Percentiles rank a stretch among this genome's conserved stretches.
These are phyloP conservation scores for Dilophus febrilis DNA, from an alignment of 2,888 invertebrate species.

Conservation along the genomic window DNA sequence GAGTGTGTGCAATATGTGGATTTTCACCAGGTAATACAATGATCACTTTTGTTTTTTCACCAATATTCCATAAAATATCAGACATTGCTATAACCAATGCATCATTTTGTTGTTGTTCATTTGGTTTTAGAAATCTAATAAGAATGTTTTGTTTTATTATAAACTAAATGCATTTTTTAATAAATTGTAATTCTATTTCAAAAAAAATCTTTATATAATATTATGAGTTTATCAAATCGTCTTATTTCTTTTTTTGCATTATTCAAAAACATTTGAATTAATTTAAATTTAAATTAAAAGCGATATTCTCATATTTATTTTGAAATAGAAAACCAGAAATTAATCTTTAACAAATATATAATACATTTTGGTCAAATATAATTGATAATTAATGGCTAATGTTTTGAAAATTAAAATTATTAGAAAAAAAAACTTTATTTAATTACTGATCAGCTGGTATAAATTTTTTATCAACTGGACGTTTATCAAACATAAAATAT, in stretches of 20 bases:
- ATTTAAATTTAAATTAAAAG: slow-evolving; percentile 1
- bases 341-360: too few relatives aligned
- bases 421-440: slow-evolving; percentile 15
- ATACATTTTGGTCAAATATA: too few relatives aligned
- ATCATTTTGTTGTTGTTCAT: slow-evolving; percentile 48
- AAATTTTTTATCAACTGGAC: slow-evolving; percentile 11
- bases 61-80: slow-evolving; percentile 55
- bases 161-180: too few relatives aligned
- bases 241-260: too few relatives aligned
- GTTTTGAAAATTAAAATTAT: slow-evolving; percentile 7
- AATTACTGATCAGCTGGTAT: slow-evolving; percentile 38
- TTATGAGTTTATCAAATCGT: too few relatives aligned
- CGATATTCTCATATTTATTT: too few relatives aligned
- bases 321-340: too few relatives aligned
- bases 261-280: too few relatives aligned
- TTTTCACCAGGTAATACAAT: slow-evolving; percentile 45
- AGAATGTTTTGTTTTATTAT: too few relatives aligned
- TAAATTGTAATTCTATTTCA: background rate
- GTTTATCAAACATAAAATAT: slow-evolving; percentile 43
- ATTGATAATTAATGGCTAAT: too few relatives aligned
- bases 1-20: slow-evolving; percentile 45
- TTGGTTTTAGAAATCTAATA: slow-evolving; percentile 43
- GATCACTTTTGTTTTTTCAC: slow-evolving; percentile 37
- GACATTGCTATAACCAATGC: slow-evolving; percentile 48
- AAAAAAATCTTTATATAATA: too few relatives aligned